These are phyloP conservation scores for Trinorchestia longiramus DNA, from an alignment of 1,140 invertebrate species.

Conservation along the genomic window DNA sequence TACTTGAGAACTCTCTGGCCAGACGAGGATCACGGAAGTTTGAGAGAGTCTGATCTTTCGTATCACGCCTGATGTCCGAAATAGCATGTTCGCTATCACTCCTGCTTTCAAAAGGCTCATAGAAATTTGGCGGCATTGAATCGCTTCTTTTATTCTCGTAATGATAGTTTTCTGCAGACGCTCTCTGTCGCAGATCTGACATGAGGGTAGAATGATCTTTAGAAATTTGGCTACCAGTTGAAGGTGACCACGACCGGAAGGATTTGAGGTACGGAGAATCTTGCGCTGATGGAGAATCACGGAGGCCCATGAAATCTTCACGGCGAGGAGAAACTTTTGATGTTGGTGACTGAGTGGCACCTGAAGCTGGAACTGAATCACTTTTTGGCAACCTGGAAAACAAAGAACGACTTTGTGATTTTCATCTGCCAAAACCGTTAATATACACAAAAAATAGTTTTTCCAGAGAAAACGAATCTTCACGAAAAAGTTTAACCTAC, in stretches of 20 bases:
- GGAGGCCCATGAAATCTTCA: neutral
- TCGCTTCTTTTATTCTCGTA: neutral
- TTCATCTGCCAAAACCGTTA: neutral
- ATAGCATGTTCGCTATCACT: neutral
- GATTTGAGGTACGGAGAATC: constrained; percentile 29
- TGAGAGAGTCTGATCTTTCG: neutral
- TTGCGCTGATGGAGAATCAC: neutral
- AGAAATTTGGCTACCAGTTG: neutral
- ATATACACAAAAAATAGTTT: neutral
- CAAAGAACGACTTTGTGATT: neutral
- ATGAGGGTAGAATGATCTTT: neutral
- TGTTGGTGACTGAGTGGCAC: neutral
- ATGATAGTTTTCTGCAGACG: neutral
- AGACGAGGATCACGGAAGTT: constrained; percentile 14
- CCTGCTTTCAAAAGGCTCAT: neutral
- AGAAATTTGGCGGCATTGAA: neutral
- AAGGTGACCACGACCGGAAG: neutral
- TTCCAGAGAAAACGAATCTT: neutral
- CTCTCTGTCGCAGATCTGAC: neutral
- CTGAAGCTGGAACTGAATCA: neutral
- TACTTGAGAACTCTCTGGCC: neutral
- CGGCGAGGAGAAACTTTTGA: neutral
- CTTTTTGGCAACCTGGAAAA: constrained; percentile 18
- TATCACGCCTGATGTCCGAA: neutral
- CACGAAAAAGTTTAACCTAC: neutral